These are phyloP conservation scores for Sclerodermus sp. DNA, from an alignment of 2,888 invertebrate genomes.

Conservation along the genomic window DNA sequence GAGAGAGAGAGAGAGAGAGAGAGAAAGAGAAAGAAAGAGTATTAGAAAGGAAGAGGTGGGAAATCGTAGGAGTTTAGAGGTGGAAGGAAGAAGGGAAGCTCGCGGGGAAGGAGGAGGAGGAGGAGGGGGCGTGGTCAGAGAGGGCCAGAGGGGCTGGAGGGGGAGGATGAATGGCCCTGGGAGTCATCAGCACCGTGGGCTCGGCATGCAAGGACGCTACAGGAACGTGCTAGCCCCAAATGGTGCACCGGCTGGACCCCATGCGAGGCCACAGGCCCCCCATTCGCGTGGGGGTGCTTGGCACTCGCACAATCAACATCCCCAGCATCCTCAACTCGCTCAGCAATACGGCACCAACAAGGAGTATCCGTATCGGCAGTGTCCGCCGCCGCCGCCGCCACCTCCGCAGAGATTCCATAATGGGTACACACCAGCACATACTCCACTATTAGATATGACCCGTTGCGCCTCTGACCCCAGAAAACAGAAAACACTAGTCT, in stretches of 20 bases:
- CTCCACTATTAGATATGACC: too few relatives aligned
- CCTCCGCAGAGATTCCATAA: conserved; percentile 39
- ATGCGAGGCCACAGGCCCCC: conserved; percentile 32
- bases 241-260: conserved; percentile 32
- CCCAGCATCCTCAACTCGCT: conserved; percentile 30
- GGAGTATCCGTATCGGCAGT: conserved; percentile 49
- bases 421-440: conserved; percentile 37
- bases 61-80: too few relatives aligned
- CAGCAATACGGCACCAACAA: conserved; percentile 42
- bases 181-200: conserved; percentile 45
- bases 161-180: conserved; percentile 32
- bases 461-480: too few relatives aligned
- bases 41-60: too few relatives aligned
- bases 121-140: too few relatives aligned
- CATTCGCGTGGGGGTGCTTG: conserved; percentile 38
- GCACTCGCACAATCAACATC: conserved; percentile 41
- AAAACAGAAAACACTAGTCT: too few relatives aligned
- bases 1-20: conserved; percentile 12
- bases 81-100: too few relatives aligned
- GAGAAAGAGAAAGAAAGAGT: conserved; percentile 7
- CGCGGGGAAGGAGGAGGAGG: too few relatives aligned
- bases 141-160: too few relatives aligned
- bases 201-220: conserved; percentile 47
- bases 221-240: conserved; percentile 34
- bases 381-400: conserved; percentile 27